These are phyloP conservation scores for Epizoanthus rinbou DNA, from an alignment of 92 coral and sea anemone genomes.

Conservation along the genomic window DNA sequence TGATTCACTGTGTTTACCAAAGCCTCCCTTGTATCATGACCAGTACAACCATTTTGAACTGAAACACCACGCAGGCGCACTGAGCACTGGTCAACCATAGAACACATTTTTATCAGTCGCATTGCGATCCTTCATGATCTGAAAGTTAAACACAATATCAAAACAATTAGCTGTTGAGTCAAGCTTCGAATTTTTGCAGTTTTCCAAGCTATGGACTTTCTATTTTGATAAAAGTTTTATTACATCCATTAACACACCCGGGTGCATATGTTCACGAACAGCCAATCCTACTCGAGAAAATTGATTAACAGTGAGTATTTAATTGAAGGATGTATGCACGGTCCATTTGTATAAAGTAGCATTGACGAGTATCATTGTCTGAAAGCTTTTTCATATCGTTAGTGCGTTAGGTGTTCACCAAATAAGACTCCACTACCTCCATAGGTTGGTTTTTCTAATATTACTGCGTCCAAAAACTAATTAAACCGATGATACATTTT, in stretches of 20 bases:
- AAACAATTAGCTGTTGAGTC: conserved; percentile 26
- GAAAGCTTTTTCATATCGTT: conserved; percentile 46
- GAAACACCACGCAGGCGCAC: background rate
- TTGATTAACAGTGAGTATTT: conserved; percentile 58
- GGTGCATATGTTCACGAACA: conserved; percentile 34
- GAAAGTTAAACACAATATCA: conserved; percentile 38
- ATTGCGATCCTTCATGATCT: conserved; percentile 1
- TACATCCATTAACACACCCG: conserved; percentile 52
- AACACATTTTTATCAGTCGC: background rate
- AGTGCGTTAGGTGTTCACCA: conserved; percentile 17
- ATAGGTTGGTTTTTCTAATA: background rate
- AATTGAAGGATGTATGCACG: conserved; percentile 44
- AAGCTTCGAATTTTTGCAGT: conserved; percentile 43
- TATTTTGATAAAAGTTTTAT: conserved; percentile 38
- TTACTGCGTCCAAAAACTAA: conserved; percentile 23
- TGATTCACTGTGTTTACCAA: conserved; percentile 39
- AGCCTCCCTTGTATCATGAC: background rate
- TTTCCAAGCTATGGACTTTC: conserved; percentile 25
- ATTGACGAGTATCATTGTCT: conserved; percentile 55
- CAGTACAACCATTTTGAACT: background rate
- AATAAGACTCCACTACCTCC: background rate
- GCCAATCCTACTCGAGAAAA: conserved; percentile 30
- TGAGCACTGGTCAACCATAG: background rate
- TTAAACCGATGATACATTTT: conserved; percentile 8
- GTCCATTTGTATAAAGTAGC: conserved; percentile 47